Evolutionary conservation across 1,140 invertebrate genomes (phyloP).

Genomic region (Hyphantria cunea): DNA sequence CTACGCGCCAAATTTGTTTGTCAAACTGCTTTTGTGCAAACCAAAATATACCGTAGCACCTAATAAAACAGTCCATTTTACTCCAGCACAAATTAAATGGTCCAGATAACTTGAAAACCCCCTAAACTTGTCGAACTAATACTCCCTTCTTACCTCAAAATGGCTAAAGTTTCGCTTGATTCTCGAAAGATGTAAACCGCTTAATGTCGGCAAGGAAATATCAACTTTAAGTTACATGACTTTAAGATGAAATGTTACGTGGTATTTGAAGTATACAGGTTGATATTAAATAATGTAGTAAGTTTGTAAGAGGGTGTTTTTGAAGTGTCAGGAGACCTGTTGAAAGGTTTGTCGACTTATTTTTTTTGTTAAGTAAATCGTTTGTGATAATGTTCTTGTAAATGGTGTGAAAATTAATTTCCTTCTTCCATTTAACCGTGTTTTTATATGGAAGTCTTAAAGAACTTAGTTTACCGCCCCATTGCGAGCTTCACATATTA

Average conservation of each 20-base stretch:
- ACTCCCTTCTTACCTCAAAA: constrained; percentile 68
- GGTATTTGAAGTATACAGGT: constrained; percentile 34
- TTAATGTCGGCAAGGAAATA: constrained; percentile 24
- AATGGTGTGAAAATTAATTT: constrained; percentile 3
- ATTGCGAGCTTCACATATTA: too few species aligned
- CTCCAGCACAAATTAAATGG: constrained; percentile 22
- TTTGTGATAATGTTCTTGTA: constrained; percentile 12
- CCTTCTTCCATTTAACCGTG: neutral
- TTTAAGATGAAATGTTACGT: constrained; percentile 14
- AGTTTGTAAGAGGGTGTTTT: constrained; percentile 47
- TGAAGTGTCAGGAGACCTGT: constrained; percentile 46
- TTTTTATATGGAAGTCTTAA: too few species aligned
- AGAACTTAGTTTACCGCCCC: too few species aligned
- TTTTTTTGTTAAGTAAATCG: constrained; percentile 32
- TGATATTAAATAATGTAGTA: constrained; percentile 48
- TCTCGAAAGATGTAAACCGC: constrained; percentile 30
- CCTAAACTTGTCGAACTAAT: constrained; percentile 73
- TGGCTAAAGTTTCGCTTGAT: constrained; percentile 56
- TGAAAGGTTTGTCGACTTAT: constrained; percentile 38
- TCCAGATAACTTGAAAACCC: constrained; percentile 59
- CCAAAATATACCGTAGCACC: constrained; percentile 18
- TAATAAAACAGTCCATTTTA: constrained; percentile 28
- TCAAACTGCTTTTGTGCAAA: neutral
- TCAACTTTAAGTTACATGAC: constrained; percentile 11
- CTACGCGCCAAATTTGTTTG: constrained; percentile 38